These are phyloP conservation scores for Potamilus streckersoni DNA, from an alignment of 1,140 invertebrate species.

Conservation along the genomic window DNA sequence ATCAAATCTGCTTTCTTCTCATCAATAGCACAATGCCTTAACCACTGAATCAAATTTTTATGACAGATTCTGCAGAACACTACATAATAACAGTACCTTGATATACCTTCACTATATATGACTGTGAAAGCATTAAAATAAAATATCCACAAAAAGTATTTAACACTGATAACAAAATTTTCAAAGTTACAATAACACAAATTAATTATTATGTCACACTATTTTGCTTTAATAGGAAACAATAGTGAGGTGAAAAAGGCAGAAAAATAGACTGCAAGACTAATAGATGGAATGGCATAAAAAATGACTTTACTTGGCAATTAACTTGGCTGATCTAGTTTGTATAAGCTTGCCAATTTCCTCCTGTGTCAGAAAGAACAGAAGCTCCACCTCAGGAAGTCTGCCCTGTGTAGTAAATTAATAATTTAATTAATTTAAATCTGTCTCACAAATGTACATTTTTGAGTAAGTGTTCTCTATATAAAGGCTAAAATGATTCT, in stretches of 20 bases:
- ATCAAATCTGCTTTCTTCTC: too few relatives aligned
- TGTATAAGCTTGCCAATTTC: slow-evolving; percentile 76
- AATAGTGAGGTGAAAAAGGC: neutral
- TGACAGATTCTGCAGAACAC: too few relatives aligned
- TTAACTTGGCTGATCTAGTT: slow-evolving; percentile 71
- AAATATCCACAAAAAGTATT: neutral
- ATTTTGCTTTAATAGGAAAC: neutral
- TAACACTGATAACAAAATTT: neutral
- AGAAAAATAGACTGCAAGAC: neutral
- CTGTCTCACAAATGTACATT: too few relatives aligned
- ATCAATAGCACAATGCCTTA: too few relatives aligned
- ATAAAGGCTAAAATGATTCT: too few relatives aligned
- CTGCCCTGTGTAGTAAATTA: slow-evolving; percentile 65
- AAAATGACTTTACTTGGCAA: slow-evolving; percentile 74
- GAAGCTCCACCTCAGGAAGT: slow-evolving; percentile 75
- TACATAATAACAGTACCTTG: too few relatives aligned
- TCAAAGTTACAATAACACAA: neutral
- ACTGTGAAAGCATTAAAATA: neutral
- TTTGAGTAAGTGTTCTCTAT: too few relatives aligned
- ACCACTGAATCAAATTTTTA: too few relatives aligned
- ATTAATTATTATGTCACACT: neutral
- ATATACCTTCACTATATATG: neutral
- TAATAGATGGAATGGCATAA: neutral
- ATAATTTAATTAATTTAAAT: neutral
- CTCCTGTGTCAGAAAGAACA: slow-evolving; percentile 78